Evolutionary conservation across 2,113 vertebrate species (phyloP).

Genomic region (Orycteropus afer): DNA sequence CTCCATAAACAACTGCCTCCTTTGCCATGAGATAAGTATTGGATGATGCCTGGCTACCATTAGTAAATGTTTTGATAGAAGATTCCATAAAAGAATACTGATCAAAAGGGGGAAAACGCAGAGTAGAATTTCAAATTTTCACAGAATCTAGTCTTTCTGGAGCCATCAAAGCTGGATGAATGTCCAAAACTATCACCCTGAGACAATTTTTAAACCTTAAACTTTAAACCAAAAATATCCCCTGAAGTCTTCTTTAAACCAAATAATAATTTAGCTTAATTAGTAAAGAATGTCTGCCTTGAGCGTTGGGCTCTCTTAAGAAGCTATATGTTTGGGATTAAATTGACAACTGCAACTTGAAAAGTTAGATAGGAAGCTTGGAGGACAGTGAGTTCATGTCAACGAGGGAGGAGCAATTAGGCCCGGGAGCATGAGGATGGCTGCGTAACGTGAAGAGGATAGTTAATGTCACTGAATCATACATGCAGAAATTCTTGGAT

Average conservation of each 20-base stretch:
- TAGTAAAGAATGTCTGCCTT: background rate
- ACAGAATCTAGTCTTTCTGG: background rate
- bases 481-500: background rate
- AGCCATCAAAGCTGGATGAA: background rate
- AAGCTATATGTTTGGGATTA: background rate
- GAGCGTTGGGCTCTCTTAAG: background rate
- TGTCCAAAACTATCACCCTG: background rate
- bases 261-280: background rate
- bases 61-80: background rate
- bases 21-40: background rate
- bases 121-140: background rate
- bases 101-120: background rate
- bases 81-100: background rate
- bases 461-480: background rate
- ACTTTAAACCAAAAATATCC: background rate
- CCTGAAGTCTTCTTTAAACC: background rate
- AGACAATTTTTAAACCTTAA: background rate
- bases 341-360: background rate
- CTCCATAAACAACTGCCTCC: background rate
- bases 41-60: background rate
- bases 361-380: background rate
- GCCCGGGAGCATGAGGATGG: background rate
- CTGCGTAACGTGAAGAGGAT: background rate
- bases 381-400: background rate
- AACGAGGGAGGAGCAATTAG: background rate